phyloP scores from a whole-genome alignment of 2,888 invertebrate species.

The Liopterus haemorrhoidalis region DNA sequence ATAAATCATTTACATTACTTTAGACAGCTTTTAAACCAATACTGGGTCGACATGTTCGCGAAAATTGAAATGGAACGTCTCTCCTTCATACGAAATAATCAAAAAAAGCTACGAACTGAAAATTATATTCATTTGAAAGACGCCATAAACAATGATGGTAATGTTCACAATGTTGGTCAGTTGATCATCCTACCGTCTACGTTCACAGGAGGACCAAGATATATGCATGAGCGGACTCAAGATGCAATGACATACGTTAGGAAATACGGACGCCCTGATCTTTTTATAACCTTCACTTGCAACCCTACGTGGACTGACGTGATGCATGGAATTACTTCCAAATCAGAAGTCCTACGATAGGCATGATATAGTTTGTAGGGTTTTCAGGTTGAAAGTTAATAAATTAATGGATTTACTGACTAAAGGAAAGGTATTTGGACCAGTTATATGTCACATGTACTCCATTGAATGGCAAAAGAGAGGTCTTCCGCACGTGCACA shows the following conservation, averaged over 20 bases:
- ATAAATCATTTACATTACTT: slow-evolving; percentile 35
- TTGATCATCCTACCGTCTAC: slow-evolving; percentile 36
- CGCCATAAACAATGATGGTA: slow-evolving; percentile 28
- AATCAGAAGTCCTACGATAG: slow-evolving; percentile 25
- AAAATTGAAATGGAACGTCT: slow-evolving; percentile 40
- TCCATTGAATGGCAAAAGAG: slow-evolving; percentile 37
- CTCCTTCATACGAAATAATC: slow-evolving; percentile 36
- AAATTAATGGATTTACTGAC: slow-evolving; percentile 29
- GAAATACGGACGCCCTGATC: slow-evolving; percentile 36
- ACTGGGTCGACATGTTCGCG: slow-evolving; percentile 41
- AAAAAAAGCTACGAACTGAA: slow-evolving; percentile 37
- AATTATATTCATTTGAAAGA: slow-evolving; percentile 41
- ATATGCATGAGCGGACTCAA: slow-evolving; percentile 37
- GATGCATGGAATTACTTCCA: slow-evolving; percentile 1
- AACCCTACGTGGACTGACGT: slow-evolving; percentile 35
- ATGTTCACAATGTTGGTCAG: slow-evolving; percentile 34
- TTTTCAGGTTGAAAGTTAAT: slow-evolving; percentile 33
- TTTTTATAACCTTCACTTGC: slow-evolving; percentile 36
- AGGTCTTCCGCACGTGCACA: slow-evolving; percentile 37
- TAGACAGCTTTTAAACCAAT: slow-evolving; percentile 38
- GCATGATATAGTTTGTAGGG: slow-evolving; percentile 34
- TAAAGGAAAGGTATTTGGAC: slow-evolving; percentile 33
- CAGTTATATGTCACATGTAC: slow-evolving; percentile 35
- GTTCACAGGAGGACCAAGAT: slow-evolving; percentile 33
- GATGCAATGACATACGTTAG: slow-evolving; percentile 39